Conservation (phyloP, 2,113 vertebrate genomes). For the Telmatochromis sp. region DNA sequence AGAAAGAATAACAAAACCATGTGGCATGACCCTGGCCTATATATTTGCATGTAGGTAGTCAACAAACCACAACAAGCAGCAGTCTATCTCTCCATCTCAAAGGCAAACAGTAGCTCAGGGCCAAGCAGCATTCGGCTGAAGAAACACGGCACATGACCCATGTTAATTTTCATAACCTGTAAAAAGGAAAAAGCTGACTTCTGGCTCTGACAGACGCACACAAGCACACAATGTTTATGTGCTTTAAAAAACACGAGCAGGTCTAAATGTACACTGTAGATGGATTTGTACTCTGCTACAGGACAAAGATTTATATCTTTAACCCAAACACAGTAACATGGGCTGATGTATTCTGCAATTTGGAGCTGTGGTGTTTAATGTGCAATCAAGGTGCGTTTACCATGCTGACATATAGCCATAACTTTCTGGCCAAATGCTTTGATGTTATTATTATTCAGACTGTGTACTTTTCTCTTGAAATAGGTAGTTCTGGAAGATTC, state of each 20-base stretch:
- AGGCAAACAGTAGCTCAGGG: conserved; percentile 5
- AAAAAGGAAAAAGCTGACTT: conserved; percentile 8
- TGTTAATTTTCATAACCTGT: conserved; percentile 6
- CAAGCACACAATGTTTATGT: not conserved
- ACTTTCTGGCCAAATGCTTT: not conserved
- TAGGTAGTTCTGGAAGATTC: not conserved
- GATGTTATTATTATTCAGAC: not conserved
- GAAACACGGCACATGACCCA: not conserved
- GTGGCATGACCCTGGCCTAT: not conserved
- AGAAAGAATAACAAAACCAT: conserved; percentile 14
- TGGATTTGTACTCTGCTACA: not conserved
- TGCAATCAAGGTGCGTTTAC: not conserved
- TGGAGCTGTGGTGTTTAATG: not conserved
- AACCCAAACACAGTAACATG: not conserved
- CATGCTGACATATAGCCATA: not conserved
- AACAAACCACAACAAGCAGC: conserved; percentile 5
- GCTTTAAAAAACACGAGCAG: not conserved
- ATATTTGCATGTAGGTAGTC: conserved; percentile 9
- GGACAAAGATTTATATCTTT: not conserved
- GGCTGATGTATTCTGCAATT: not conserved
- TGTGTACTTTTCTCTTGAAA: not conserved
- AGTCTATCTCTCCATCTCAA: not conserved
- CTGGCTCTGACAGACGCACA: not conserved
- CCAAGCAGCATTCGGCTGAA: not conserved
- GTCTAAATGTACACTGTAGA: not conserved